Base-by-base conservation (phyloP, 37 sponge, comb jelly and placozoan genomes). In the Crambe crambe region DNA sequence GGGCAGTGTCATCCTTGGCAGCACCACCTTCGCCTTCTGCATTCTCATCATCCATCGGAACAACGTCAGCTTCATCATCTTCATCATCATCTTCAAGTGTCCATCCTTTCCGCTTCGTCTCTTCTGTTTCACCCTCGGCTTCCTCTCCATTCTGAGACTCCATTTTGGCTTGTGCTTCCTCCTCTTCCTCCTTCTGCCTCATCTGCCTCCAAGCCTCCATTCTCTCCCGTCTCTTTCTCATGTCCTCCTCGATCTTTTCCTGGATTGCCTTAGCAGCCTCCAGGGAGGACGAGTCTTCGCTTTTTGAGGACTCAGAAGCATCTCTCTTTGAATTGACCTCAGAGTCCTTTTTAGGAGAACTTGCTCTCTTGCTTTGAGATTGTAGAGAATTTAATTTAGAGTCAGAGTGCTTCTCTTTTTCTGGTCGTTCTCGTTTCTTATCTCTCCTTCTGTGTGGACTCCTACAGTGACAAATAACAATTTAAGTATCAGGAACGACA, bases 171-270 rank as follows among this genome's bases (percentile, higher is more conserved):
- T 56, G 89, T n/a, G n/a, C 83, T 23, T 89, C 89, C 30, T 87
- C 86, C 26, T 85, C 79, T 61, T 86, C 85, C 18, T 87, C 89
- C 47, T 92, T 84, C 78, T 86, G 77, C n/a, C 86, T 69, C n/a
- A 84, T 82, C 35, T 91, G 89, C 29, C 96, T 60, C 99, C 99
- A 98, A 0, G 94, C 96, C 56, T 95, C 99, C 3, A 98, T 80
- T 31, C 93, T 68, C 70, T 98, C 96, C 31, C 87, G 73, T 26
- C 99, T 42, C 72, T 92, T 94, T 47, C 83, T 69, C 96, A 98
- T 95, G 79, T 91, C 99, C 58, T 93, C 89, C 56, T 98, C 99
- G 22, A 98, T 83, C 79, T 80, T 86, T 56, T 83, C 70, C 70
- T 90, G 91, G 38, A 82, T 89, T 2, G 82, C 88, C 58, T 88